These are phyloP conservation scores for Pyralis farinalis DNA, from an alignment of 2,888 invertebrate genomes.

Conservation along the genomic window DNA sequence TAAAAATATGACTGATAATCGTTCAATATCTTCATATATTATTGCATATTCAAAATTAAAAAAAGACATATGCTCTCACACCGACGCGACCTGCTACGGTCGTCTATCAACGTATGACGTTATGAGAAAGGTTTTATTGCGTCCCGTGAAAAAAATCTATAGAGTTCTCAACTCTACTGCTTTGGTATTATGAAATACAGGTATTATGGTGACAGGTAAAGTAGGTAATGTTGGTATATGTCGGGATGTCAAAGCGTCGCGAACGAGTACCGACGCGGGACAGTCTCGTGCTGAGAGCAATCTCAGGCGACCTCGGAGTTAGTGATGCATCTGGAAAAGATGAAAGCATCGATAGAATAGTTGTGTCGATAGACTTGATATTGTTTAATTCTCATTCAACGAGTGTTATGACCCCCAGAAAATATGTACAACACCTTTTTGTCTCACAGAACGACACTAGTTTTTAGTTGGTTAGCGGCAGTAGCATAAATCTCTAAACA, in stretches of 20 bases:
- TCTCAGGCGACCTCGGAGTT: conserved; percentile 63
- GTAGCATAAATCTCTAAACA: no score
- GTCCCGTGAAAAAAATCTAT: conserved; percentile 4
- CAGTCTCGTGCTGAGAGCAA: conserved; percentile 81
- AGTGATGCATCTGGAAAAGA: conserved; percentile 39
- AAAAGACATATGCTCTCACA: conserved; percentile 57
- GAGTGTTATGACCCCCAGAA: no score
- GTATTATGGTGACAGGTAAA: conserved; percentile 17
- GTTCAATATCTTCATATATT: conserved; percentile 75
- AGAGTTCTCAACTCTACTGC: conserved; percentile 27
- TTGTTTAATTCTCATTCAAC: no score
- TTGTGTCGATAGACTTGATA: conserved; percentile 16
- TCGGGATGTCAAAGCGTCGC: conserved; percentile 81
- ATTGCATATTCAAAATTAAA: conserved; percentile 59
- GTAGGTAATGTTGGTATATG: conserved; percentile 37
- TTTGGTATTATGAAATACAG: conserved; percentile 23
- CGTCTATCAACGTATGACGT: conserved; percentile 78
- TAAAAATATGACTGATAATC: conserved; percentile 60
- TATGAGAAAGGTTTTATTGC: conserved; percentile 34
- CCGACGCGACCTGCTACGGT: conserved; percentile 53
- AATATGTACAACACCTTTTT: no score
- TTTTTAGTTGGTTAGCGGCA: no score
- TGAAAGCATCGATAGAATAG: conserved; percentile 31
- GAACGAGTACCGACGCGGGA: conserved; percentile 78
- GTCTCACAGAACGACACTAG: no score